Percentiles rank a stretch among this genome's conserved stretches.
phyloP scores from a whole-genome alignment of 2,888 invertebrate species.

The Rhagium mordax region DNA sequence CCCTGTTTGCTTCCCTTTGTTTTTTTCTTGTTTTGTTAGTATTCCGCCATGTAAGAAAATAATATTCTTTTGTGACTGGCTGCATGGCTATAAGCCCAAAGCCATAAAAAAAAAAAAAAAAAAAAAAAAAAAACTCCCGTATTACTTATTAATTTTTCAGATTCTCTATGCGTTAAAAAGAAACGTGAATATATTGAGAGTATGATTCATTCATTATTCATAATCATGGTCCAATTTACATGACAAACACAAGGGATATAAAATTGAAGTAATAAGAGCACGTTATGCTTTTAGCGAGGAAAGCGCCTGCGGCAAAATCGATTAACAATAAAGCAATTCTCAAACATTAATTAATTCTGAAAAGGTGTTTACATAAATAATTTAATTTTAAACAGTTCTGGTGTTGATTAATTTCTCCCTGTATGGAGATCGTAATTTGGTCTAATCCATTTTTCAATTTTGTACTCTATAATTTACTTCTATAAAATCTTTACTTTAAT shows the following conservation, averaged over 20 bases:
- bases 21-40: no score
- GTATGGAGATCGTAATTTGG: not conserved
- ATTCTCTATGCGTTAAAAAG: not conserved
- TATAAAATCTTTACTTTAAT: not conserved
- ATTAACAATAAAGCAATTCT: constrained; percentile 12
- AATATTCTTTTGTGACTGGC: no score
- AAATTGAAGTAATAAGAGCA: constrained; percentile 37
- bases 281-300: not conserved
- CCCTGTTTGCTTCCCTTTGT: no score
- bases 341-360: not conserved
- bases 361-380: not conserved
- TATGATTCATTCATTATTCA: constrained; percentile 47
- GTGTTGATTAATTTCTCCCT: not conserved
- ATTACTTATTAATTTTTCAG: not conserved
- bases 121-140: no score
- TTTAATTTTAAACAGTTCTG: not conserved
- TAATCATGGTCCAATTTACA: constrained; percentile 47
- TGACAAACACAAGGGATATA: constrained; percentile 39
- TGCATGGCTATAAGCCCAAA: no score
- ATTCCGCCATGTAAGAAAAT: no score
- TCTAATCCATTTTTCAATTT: not conserved
- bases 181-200: not conserved
- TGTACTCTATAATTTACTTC: constrained; percentile 5
- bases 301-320: constrained; percentile 32
- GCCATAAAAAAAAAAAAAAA: no score